Base-by-base conservation (phyloP, 2,113 vertebrate genomes). In the Australoheros scitulus region DNA sequence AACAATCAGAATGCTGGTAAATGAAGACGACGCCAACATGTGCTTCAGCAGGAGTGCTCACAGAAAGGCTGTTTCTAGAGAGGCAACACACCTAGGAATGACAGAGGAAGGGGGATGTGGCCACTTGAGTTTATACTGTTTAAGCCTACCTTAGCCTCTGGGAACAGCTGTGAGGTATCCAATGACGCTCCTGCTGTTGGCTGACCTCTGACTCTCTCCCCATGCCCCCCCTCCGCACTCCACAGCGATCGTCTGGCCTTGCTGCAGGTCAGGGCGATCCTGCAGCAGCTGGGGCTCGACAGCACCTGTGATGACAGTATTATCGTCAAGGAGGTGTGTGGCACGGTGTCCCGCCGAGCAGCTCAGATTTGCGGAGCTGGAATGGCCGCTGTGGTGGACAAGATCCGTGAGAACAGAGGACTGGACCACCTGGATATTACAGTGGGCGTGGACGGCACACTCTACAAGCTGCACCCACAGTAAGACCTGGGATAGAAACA, bases 391-490 rank as follows among this genome's bases (percentile, higher is more conserved):
- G 95, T 99, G 24, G 98, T 99, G 81, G 98, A 99, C 85, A 99
- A 99, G 94, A 99, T 99, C 89, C 94, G 98, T 15, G 98, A 99
- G 95, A 99, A 99, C 96, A 92, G 98, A 82, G 94, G 95, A 1
- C 87, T 99, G 65, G 97, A 98, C 82, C 97, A 90, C 86, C 96
- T 99, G 93, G 96, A 97, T 4, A 91, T 99, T 79, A 98, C 98
- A 0, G 98, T 99, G 86, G 98, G 98, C 7, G 98, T 99, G 65
- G 98, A 99, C 24, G 98, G 98, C 41, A 99, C 98, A 0, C 96
- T 99, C 11, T 99, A 99, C 96, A 99, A 99, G 89, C 96, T 99
- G 56, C 98, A 99, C 84, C 98, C 98, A 10, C 98, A 99, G 98
- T 99, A 92, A 96, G 96, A 90, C 13, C 6, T 34, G 2, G 26